phyloP scores from a whole-genome alignment of 2,888 invertebrate genomes.

The Mesochorus sp. region DNA sequence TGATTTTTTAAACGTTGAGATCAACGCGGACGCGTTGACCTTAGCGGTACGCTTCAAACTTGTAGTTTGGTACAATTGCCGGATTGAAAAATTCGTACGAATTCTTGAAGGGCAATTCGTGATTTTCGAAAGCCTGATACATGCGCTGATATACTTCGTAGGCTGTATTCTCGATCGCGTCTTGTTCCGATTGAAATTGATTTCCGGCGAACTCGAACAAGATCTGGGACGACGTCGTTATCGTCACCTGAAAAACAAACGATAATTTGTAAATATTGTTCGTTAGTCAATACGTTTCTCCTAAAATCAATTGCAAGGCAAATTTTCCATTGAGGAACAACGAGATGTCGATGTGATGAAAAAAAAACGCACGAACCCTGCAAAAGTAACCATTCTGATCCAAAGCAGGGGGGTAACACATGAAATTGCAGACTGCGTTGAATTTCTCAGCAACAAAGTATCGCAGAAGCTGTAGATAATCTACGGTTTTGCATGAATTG shows the following conservation, averaged over 20 bases:
- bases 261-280: background rate
- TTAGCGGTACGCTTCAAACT: slow-evolving; percentile 59
- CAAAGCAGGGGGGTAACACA: slow-evolving; percentile 64
- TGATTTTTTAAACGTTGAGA: too few relatives aligned
- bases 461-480: slow-evolving; percentile 65
- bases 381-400: slow-evolving; percentile 66
- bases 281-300: too few relatives aligned
- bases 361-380: slow-evolving; percentile 67
- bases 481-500: slow-evolving; percentile 9
- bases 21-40: background rate
- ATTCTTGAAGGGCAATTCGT: background rate
- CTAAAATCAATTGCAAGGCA: too few relatives aligned
- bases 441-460: slow-evolving; percentile 68
- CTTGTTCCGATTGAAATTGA: slow-evolving; percentile 64
- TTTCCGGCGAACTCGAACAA: slow-evolving; percentile 70
- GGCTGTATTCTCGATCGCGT: slow-evolving; percentile 69
- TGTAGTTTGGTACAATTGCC: background rate
- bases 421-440: slow-evolving; percentile 70
- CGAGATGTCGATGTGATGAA: background rate
- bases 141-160: slow-evolving; percentile 67
- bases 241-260: slow-evolving; percentile 66
- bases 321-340: background rate
- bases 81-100: background rate
- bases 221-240: slow-evolving; percentile 63
- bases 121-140: slow-evolving; percentile 12